Percentiles rank a stretch among this genome's conserved stretches.
These are phyloP conservation scores for Typhlichthys subterraneus DNA, from an alignment of 2,797 vertebrate species.

Conservation along the genomic window DNA sequence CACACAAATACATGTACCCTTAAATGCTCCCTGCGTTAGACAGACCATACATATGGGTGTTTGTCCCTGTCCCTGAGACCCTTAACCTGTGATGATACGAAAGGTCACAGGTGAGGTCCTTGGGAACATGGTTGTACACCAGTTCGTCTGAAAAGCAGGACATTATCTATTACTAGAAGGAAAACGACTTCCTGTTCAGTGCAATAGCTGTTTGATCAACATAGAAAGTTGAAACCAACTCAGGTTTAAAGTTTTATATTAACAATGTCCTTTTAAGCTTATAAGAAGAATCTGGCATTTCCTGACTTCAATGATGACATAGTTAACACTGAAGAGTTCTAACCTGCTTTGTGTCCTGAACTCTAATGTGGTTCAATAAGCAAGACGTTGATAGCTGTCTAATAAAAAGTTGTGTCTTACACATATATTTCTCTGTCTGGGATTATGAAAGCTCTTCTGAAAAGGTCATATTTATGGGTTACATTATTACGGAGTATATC, in stretches of 20 bases:
- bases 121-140: constrained; percentile 86
- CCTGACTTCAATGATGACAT: constrained; percentile 24
- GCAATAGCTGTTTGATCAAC: background rate
- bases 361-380: constrained; percentile 51
- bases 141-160: constrained; percentile 25
- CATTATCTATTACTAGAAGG: constrained; percentile 2
- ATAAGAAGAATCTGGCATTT: constrained; percentile 24
- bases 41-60: constrained; percentile 33
- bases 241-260: constrained; percentile 13
- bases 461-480: background rate
- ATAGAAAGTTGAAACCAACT: constrained; percentile 4
- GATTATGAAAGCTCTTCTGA: constrained; percentile 21
- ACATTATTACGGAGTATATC: too few relatives aligned
- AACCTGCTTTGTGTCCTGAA: constrained; percentile 65
- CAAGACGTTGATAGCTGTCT: constrained; percentile 33
- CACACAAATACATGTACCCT: too few relatives aligned
- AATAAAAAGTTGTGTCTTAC: too few relatives aligned
- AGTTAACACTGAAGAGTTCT: constrained; percentile 46
- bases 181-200: background rate
- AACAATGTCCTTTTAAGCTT: constrained; percentile 10
- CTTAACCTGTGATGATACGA: constrained; percentile 94
- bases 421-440: constrained; percentile 6
- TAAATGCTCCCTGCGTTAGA: too few relatives aligned
- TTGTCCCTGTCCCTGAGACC: constrained; percentile 94
- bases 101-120: constrained; percentile 97